These are phyloP conservation scores for Epizoanthus illoricatus DNA, from an alignment of 92 coral and sea anemone genomes.

Conservation along the genomic window DNA sequence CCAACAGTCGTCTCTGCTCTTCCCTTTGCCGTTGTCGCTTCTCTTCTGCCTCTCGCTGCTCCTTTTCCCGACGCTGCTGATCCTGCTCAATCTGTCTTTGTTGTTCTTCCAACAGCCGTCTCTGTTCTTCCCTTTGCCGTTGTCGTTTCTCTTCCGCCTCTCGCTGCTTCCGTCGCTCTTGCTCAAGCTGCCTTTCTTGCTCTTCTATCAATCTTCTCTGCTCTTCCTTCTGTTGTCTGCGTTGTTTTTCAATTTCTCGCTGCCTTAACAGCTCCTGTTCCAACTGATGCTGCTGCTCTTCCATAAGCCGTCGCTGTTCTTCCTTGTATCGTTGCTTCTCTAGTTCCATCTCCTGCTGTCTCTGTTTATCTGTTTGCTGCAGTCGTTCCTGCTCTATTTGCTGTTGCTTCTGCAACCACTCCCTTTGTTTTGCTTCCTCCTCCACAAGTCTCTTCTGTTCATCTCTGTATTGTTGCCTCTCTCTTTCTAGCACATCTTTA, in stretches of 20 bases:
- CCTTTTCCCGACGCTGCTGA: conserved; percentile 34
- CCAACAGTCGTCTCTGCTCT: conserved; percentile 25
- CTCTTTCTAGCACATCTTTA: conserved; percentile 65
- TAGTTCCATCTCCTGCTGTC: conserved; percentile 25
- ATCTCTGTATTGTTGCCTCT: conserved; percentile 70
- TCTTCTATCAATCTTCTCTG: conserved; percentile 28
- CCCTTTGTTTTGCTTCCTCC: conserved; percentile 65
- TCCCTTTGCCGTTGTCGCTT: conserved; percentile 25
- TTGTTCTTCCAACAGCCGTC: conserved; percentile 27
- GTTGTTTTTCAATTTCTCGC: conserved; percentile 35
- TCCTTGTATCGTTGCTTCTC: conserved; percentile 16
- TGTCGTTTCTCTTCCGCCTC: conserved; percentile 21
- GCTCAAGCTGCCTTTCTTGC: conserved; percentile 20
- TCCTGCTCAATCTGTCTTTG: conserved; percentile 37
- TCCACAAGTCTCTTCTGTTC: conserved; percentile 84
- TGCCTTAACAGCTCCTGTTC: conserved; percentile 18
- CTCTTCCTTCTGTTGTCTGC: conserved; percentile 33
- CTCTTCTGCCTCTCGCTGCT: conserved; percentile 14
- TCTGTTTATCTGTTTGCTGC: conserved; percentile 45
- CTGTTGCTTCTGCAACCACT: conserved; percentile 66
- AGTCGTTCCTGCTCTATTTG: conserved; percentile 61
- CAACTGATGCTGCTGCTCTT: conserved; percentile 22
- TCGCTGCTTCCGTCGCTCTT: conserved; percentile 12
- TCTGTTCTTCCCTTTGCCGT: conserved; percentile 29
- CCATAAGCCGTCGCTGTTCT: conserved; percentile 1